Evolutionary conservation across 2,888 invertebrate species (phyloP).

Genomic region (Lamproptera curius): DNA sequence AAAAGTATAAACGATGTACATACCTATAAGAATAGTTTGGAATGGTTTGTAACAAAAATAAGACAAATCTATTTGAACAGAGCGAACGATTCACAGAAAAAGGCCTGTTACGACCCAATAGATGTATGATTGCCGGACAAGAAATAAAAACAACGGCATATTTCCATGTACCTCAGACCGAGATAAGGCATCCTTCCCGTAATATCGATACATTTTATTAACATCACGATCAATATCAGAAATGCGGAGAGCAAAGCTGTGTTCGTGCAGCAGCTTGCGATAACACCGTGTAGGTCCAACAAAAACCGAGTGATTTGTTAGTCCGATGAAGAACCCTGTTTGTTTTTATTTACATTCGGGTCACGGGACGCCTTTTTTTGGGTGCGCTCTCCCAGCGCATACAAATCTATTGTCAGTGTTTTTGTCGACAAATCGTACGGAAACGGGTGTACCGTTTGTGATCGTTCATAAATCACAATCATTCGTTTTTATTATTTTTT

Average conservation of each 20-base stretch:
- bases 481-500: background rate
- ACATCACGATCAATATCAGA: conserved; percentile 7
- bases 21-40: too few relatives aligned
- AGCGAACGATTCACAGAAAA: background rate
- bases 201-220: conserved; percentile 6
- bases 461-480: conserved; percentile 9
- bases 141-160: conserved; percentile 1
- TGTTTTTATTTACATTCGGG: conserved; percentile 47
- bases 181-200: conserved; percentile 3
- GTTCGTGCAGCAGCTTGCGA: conserved; percentile 35
- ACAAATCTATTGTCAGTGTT: conserved; percentile 8
- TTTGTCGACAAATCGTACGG: conserved; percentile 16
- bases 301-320: conserved; percentile 64
- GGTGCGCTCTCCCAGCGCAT: conserved; percentile 8
- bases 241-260: conserved; percentile 37
- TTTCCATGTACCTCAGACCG: background rate
- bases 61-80: conserved; percentile 5
- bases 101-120: background rate
- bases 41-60: too few relatives aligned
- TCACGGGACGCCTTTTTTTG: conserved; percentile 9
- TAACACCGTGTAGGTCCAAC: conserved; percentile 31
- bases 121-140: conserved; percentile 5
- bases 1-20: too few relatives aligned
- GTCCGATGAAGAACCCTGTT: conserved; percentile 53
- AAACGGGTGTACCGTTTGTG: conserved; percentile 1